phyloP scores from a whole-genome alignment of 2,888 invertebrate species.

The Peribatodes rhomboidaria region DNA sequence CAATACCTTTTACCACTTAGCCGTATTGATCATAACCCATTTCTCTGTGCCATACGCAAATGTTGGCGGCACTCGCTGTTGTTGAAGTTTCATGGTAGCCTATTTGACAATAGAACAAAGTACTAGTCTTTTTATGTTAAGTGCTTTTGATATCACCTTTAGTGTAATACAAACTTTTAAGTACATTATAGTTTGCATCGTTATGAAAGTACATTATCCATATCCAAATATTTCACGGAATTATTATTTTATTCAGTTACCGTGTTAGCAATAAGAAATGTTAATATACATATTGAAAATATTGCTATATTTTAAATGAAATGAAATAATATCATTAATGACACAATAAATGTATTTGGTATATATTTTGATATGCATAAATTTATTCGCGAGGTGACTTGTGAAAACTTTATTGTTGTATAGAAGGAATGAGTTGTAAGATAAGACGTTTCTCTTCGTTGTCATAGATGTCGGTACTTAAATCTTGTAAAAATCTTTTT shows the following conservation, averaged over 20 bases:
- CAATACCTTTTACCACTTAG: not conserved
- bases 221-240: slow-evolving; percentile 20
- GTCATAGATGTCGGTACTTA: slow-evolving; percentile 78
- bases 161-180: slow-evolving; percentile 30
- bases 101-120: slow-evolving; percentile 60
- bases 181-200: slow-evolving; percentile 30
- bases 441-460: slow-evolving; percentile 59
- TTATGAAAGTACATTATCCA: slow-evolving; percentile 24
- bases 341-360: slow-evolving; percentile 73
- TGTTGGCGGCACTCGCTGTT: slow-evolving; percentile 57
- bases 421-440: slow-evolving; percentile 55
- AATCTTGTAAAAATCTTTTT: slow-evolving; percentile 66
- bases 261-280: slow-evolving; percentile 68
- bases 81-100: slow-evolving; percentile 48
- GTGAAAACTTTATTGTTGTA: slow-evolving; percentile 63
- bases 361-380: slow-evolving; percentile 84
- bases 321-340: slow-evolving; percentile 64
- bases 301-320: slow-evolving; percentile 64
- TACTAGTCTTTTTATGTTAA: slow-evolving; percentile 69
- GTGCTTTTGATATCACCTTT: slow-evolving; percentile 40
- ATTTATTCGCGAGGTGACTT: slow-evolving; percentile 73
- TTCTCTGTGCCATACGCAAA: slow-evolving; percentile 66
- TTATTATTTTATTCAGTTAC: slow-evolving; percentile 60
- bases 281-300: slow-evolving; percentile 63
- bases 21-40: slow-evolving; percentile 16